These are phyloP conservation scores for Aphrophora alni DNA, from an alignment of 2,888 invertebrate genomes.

Conservation along the genomic window DNA sequence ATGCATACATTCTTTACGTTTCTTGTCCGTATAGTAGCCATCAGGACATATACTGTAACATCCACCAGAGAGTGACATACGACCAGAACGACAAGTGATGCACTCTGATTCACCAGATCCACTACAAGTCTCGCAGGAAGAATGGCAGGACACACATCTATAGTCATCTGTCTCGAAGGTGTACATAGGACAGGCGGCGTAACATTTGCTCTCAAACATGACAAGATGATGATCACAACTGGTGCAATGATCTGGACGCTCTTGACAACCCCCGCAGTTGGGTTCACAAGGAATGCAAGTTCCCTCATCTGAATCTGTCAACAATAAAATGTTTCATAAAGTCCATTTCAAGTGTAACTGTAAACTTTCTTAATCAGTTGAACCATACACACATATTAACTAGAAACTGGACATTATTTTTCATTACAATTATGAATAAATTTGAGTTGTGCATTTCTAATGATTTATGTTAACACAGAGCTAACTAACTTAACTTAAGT, in stretches of 20 bases:
- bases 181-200: constrained; percentile 80
- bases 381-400: too few species aligned
- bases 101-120: constrained; percentile 80
- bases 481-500: too few species aligned
- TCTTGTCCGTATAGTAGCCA: constrained; percentile 77
- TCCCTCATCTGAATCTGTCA: constrained; percentile 69
- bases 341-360: too few species aligned
- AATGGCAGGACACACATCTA: constrained; percentile 80
- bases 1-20: constrained; percentile 78
- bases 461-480: too few species aligned
- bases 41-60: constrained; percentile 74
- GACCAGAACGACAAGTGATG: constrained; percentile 77
- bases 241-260: constrained; percentile 81
- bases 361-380: too few species aligned
- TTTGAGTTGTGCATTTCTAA: too few species aligned
- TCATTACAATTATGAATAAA: too few species aligned
- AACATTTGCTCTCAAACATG: constrained; percentile 80
- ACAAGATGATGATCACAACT: constrained; percentile 89
- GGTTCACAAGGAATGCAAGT: constrained; percentile 86
- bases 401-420: too few species aligned
- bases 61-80: constrained; percentile 73
- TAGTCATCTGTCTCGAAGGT: constrained; percentile 89
- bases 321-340: neutral
- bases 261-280: constrained; percentile 85
- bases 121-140: constrained; percentile 80